Evolutionary conservation across 2,113 vertebrate genomes (phyloP), one percentile per base, ranked within the genome.

Genomic region (Tupaia tana): DNA sequence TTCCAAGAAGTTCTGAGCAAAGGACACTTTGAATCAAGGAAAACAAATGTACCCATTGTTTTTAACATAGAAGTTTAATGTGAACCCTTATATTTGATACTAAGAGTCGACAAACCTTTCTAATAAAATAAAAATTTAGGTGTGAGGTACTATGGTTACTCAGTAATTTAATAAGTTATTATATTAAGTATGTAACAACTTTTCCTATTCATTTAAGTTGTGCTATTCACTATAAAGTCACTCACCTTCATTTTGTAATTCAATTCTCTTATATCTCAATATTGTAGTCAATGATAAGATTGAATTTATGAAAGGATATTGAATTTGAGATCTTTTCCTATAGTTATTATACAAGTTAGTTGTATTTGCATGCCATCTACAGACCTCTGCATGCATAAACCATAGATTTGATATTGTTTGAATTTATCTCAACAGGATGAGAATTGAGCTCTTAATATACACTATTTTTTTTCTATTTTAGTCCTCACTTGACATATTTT

Each of bases 261-360:
- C n/a, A 92, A 8, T 95, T 87, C 43, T 95, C 63, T 27, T 89
- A 95, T 96, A 77, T 94, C 87, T 96, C 84, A 93, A 89, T 24
- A 93, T 19, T 63, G 20, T 61, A 70, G 94, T 96, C 85, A 90
- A 29, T 4, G 34, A 81, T 71, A 74, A 93, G 88, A 93, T 31
- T 97, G 78, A 98, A 97, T 96, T 94, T 95, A 52, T 16, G 88
- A 66, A 25, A 90, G 12, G 3, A 95, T 97, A 93, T 1, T 97
- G 80, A n/a, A 95, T 96, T 97, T 93, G 82, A 89, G 90, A 81
- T 88, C 85, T 87, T 93, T 54, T 93, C 82, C 64, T 74, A 54
- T 27, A 19, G 19, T 95, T 95, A 34, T 93, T 95, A 27, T 81
- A 96, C 58, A 96, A 94, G 54, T 89, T 95, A 0, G 63, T 95